Conservation (phyloP, 2,797 vertebrate genomes). For the Rhabdophis nuchalis region DNA sequence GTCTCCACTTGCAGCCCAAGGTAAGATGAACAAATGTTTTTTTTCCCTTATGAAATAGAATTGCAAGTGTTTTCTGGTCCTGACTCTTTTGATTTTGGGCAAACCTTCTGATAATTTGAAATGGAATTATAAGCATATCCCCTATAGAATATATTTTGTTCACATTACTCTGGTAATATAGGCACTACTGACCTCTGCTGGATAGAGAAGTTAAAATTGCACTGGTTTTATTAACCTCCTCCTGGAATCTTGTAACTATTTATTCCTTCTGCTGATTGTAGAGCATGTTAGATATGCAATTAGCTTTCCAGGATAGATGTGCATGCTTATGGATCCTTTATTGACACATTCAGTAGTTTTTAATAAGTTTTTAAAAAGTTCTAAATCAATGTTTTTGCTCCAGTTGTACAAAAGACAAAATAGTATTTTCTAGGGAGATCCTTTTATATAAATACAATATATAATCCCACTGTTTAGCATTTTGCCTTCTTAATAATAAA, state of each 20-base stretch:
- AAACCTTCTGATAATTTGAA: neutral
- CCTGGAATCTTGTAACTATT: neutral
- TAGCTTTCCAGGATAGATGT: neutral
- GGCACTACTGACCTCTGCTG: conserved; percentile 63
- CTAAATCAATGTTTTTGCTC: neutral
- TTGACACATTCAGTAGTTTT: neutral
- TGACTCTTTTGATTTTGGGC: neutral
- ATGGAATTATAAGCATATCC: neutral
- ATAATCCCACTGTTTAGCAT: neutral
- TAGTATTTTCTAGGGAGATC: neutral
- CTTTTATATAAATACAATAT: neutral
- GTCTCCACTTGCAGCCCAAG: conserved; percentile 96
- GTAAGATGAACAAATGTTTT: conserved; percentile 64
- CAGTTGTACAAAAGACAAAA: neutral
- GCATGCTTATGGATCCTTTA: neutral
- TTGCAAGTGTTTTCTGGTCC: neutral
- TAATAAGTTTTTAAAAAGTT: neutral
- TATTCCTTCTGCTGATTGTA: neutral
- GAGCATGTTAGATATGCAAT: neutral
- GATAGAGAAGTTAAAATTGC: conserved; percentile 26
- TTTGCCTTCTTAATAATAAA: neutral
- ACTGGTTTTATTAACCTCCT: neutral
- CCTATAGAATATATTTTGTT: neutral
- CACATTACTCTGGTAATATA: neutral
- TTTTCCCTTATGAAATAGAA: neutral